phyloP scores from a whole-genome alignment of 2,113 vertebrate species.

The Tapirus terrestris region DNA sequence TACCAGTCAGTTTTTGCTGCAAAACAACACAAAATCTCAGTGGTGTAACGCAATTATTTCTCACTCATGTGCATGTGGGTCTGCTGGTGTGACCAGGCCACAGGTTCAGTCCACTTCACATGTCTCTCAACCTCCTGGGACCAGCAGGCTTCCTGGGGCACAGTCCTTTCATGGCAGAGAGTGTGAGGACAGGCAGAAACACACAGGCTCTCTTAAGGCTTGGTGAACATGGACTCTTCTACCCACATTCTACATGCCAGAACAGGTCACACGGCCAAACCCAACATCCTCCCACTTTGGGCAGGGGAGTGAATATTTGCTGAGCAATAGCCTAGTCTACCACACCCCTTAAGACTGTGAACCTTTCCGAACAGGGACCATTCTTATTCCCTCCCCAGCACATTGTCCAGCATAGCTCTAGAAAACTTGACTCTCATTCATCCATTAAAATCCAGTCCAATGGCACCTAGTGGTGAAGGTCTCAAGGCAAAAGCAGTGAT shows the following conservation, averaged over 20 bases:
- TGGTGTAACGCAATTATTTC: neutral
- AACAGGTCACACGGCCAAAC: neutral
- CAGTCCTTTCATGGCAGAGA: accelerated
- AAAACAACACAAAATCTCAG: neutral
- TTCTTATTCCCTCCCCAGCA: neutral
- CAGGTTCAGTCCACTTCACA: accelerated
- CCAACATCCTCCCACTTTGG: accelerated
- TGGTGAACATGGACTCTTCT: accelerated
- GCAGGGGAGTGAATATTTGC: accelerated
- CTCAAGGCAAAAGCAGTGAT: neutral
- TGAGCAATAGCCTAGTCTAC: neutral
- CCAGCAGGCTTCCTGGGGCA: neutral
- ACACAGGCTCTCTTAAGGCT: accelerated
- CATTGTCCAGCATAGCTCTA: neutral
- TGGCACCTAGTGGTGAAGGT: neutral
- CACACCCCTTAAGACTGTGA: neutral
- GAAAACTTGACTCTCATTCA: neutral
- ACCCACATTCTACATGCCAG: neutral
- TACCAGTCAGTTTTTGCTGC: neutral
- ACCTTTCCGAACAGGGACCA: neutral
- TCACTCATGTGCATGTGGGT: neutral
- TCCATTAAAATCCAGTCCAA: neutral
- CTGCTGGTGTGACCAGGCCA: too few species aligned
- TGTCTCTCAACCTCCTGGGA: neutral
- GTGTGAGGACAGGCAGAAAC: neutral